phyloP scores from a whole-genome alignment of 2,113 vertebrate genomes.

The Cervus canadensis region DNA sequence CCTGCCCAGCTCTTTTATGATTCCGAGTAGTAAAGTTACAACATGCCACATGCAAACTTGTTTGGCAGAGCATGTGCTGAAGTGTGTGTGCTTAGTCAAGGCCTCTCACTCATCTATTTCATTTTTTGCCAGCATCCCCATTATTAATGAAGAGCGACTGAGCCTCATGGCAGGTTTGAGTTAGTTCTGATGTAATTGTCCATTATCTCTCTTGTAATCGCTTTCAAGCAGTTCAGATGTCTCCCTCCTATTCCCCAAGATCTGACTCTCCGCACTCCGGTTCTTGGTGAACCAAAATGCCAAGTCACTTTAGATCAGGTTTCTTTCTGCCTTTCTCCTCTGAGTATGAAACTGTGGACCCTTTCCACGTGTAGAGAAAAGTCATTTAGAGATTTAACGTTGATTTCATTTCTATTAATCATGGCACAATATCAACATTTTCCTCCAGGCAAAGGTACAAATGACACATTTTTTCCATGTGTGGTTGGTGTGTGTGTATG shows the following conservation, averaged over 20 bases:
- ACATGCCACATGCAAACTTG: constrained; percentile 22
- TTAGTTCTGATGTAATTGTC: constrained; percentile 55
- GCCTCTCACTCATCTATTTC: background rate
- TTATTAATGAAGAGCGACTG: constrained; percentile 46
- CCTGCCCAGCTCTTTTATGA: constrained; percentile 50
- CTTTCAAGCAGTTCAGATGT: background rate
- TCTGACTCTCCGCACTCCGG: constrained; percentile 38
- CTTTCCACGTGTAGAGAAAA: constrained; percentile 56
- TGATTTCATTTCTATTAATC: constrained; percentile 70
- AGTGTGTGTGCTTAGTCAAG: background rate
- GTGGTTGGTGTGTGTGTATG: constrained; percentile 44
- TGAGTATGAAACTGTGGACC: constrained; percentile 6
- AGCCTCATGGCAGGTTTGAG: background rate
- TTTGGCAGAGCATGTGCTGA: background rate
- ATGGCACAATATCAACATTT: constrained; percentile 65
- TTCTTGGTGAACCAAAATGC: constrained; percentile 61
- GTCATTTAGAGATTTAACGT: constrained; percentile 55
- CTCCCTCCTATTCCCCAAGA: constrained; percentile 33
- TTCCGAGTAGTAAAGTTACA: constrained; percentile 61
- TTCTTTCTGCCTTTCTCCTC: constrained; percentile 57
- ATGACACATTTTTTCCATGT: constrained; percentile 75
- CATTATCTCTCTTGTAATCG: constrained; percentile 45
- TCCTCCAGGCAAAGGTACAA: constrained; percentile 69
- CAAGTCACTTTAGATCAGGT: constrained; percentile 55
- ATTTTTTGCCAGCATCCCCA: constrained; percentile 11